Base-by-base conservation (phyloP, 2,797 vertebrate species). In the Sebastes aleutianus region DNA sequence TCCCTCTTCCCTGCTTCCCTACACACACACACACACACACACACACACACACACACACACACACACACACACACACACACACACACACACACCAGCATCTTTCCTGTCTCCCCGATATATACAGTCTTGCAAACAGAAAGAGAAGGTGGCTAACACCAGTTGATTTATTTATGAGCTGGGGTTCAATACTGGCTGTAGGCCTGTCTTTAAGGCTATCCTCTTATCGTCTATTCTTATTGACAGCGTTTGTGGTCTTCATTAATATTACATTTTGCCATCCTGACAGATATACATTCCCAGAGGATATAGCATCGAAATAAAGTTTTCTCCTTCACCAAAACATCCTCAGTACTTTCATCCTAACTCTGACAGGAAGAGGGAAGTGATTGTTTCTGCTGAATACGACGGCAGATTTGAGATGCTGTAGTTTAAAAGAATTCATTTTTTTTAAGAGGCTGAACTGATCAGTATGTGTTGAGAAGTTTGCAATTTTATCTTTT, bases 91-190 rank as follows among this genome's bases (percentile, higher is more conserved):
- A 64, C 36, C 6, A 36, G n/a, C 71, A 43, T 50, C 34, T 39
- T 32, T 56, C 29, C 58, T 80, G 16, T 67, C 54, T 77, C 56
- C 26, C 61, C 1, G 3, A 63, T 32, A 56, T 61, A 26, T 61
- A 26, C 1, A 66, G 27, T 57, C 29, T 39, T 47, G 29, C 14
- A 73, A 39, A 43, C 31, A 65, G 32, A 87, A 81, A 43, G 34
- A 34, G 12, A 64, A 70, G 59, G 27, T 62, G 78, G 65, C 65
- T 32, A 43, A 69, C 75, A 32, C 54, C 16, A 14, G 53, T 56
- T 86, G 78, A 75, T 89, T 91, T 91, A 89, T 92, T 92, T 75
- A 90, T 90, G 76, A 88, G 69, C 10, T n/a, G 10, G 64, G 62
- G 70, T 79, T 87, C 74, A 72, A 79, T 67, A 67, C 65, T 72